Evolutionary conservation across 2,888 invertebrate species (phyloP), one percentile per base, ranked within the genome.

Genomic region (Temnothorax ravouxi): DNA sequence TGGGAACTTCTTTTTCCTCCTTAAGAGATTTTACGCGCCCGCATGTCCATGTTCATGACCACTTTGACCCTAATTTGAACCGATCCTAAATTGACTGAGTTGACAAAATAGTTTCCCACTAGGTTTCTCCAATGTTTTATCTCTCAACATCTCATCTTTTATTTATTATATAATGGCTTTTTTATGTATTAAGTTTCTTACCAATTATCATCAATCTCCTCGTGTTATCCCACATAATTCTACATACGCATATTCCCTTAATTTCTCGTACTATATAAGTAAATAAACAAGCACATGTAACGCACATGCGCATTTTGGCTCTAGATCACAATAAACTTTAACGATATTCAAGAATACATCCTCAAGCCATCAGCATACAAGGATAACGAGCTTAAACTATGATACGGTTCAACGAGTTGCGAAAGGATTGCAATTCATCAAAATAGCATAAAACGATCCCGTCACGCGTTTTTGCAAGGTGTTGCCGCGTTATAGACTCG

Each of bases 1-100:
- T 90, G 89, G 90, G 89, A 90, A 90, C 85, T 86, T 88, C 84
- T 90, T 88, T 85, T 87, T 86, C 77, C 56, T 59, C 52, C 77
- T 59, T 77, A 76, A 83, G 67, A 83, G 61, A 87, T 81, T 81
- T 71, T 83, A 76, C 75, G 74, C 87, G 84, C 90, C 89, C 88
- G 88, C 90, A 89, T 29, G 29, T 88, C 88, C 76, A 82, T 44
- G 67, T 62, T 72, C 82, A 44, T 61, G 56, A 34, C 59, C 64
- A 44, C 66, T 75, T 44, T 61, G 80, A 76, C 80, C 82, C 72
- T 67, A 76, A 86, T 84, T 71, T 62, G 18, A 79, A 79, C 47
- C 44, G 38, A 79, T 79, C 72, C 59, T 54, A 38, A 77, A 77
- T 67, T 77, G 76, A 69, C 56, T 47, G 44, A 56, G 62, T 44